Conservation (phyloP, 2,797 vertebrate species). For the Sebastes diploproa region DNA sequence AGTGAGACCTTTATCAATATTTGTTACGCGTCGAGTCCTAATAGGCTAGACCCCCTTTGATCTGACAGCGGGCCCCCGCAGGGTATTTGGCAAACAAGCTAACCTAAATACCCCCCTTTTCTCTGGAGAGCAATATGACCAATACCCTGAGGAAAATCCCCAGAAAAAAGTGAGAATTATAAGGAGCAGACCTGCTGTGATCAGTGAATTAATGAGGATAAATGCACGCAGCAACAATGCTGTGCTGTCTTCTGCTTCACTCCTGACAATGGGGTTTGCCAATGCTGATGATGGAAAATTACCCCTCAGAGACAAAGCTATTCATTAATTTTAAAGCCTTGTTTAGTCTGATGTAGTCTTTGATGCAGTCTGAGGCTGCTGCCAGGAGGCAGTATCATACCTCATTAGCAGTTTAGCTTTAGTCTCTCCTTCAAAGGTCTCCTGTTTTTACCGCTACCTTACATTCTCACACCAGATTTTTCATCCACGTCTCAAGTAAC, state of each 20-base stretch:
- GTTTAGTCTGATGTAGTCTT: slow-evolving; percentile 86
- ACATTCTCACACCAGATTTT: slow-evolving; percentile 33
- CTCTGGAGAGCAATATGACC: slow-evolving; percentile 64
- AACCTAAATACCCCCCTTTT: slow-evolving; percentile 67
- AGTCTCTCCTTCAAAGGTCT: slow-evolving; percentile 70
- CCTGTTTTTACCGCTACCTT: slow-evolving; percentile 59
- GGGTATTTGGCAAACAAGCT: slow-evolving; percentile 70
- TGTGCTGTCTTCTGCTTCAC: slow-evolving; percentile 56
- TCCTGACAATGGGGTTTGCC: slow-evolving; percentile 78
- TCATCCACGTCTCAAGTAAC: slow-evolving; percentile 20
- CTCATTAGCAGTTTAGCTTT: slow-evolving; percentile 82
- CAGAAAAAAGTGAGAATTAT: slow-evolving; percentile 65
- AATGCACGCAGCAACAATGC: slow-evolving; percentile 67
- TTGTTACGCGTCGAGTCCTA: slow-evolving; percentile 69
- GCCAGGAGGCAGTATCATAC: slow-evolving; percentile 78
- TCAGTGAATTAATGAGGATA: slow-evolving; percentile 81
- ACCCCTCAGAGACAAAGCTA: slow-evolving; percentile 81
- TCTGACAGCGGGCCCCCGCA: slow-evolving; percentile 61
- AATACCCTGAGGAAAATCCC: slow-evolving; percentile 63
- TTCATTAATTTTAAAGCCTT: slow-evolving; percentile 87
- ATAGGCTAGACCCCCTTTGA: slow-evolving; percentile 68
- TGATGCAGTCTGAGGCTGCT: slow-evolving; percentile 78
- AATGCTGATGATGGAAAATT: slow-evolving; percentile 84
- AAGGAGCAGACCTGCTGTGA: slow-evolving; percentile 70
- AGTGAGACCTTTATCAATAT: slow-evolving; percentile 80